Percentiles rank a stretch among this genome's conserved stretches.
Evolutionary conservation across 2,888 invertebrate genomes (phyloP).

Genomic region (Andricus quercusramuli): DNA sequence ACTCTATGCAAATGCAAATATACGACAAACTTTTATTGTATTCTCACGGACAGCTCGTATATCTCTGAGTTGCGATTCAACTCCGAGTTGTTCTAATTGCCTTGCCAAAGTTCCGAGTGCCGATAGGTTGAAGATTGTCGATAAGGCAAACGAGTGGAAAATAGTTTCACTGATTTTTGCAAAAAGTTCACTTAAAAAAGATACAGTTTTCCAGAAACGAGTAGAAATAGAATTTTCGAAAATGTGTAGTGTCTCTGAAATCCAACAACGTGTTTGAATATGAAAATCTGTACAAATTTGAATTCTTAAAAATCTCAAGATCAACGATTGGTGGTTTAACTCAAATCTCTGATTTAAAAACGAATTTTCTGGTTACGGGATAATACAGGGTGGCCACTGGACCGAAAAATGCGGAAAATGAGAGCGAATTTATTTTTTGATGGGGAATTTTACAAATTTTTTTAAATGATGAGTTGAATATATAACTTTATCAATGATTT

Average conservation of each 20-base stretch:
- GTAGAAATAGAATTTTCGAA: slow-evolving; percentile 8
- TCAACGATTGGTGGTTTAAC: neutral
- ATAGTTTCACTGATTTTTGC: neutral
- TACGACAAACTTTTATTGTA: neutral
- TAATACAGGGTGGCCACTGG: too few species aligned
- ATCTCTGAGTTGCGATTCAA: neutral
- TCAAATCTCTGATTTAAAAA: too few species aligned
- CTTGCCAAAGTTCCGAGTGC: neutral
- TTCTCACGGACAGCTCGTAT: slow-evolving; percentile 12
- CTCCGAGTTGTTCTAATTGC: neutral
- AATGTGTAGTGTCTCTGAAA: slow-evolving; percentile 5
- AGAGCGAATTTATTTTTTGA: too few species aligned
- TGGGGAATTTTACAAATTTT: too few species aligned
- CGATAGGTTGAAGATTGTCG: slow-evolving; percentile 18
- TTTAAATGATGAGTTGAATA: too few species aligned
- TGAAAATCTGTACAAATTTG: slow-evolving; percentile 19
- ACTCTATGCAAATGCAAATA: slow-evolving; percentile 7
- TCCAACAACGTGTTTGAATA: slow-evolving; percentile 21
- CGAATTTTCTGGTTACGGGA: too few species aligned
- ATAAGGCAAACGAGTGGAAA: slow-evolving; percentile 3
- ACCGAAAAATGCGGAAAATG: too few species aligned
- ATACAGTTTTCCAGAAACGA: slow-evolving; percentile 10
- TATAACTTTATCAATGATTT: too few species aligned
- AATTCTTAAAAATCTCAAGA: slow-evolving; percentile 19
- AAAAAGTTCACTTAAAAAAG: neutral